Percentiles rank a stretch among this genome's conserved stretches.
phyloP scores from a whole-genome alignment of 2,113 vertebrate genomes.

The Acinonyx jubatus region DNA sequence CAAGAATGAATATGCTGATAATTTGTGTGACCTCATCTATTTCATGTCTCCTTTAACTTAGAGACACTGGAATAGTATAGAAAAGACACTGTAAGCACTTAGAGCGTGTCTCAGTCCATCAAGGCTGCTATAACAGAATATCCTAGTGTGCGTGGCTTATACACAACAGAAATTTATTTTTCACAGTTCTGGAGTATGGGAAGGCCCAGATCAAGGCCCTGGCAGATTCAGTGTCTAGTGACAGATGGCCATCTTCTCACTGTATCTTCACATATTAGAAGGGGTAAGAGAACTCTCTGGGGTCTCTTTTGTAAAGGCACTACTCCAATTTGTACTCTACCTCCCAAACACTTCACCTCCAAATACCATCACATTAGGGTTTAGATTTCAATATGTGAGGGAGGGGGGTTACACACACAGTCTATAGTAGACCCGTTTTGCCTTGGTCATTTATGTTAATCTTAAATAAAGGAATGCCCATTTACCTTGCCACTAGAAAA shows the following conservation, averaged over 20 bases:
- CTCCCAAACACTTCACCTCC: background rate
- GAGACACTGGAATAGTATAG: background rate
- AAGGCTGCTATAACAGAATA: background rate
- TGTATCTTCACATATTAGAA: background rate
- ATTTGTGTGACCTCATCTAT: background rate
- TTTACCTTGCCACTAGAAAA: background rate
- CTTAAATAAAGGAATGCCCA: background rate
- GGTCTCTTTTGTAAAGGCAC: background rate
- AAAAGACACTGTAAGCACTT: background rate
- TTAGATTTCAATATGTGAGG: background rate
- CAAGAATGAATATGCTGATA: background rate
- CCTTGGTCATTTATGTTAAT: background rate
- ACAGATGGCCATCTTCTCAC: background rate
- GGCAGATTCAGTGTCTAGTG: background rate
- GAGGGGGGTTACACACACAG: background rate
- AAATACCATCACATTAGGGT: background rate
- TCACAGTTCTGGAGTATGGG: background rate
- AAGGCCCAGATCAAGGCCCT: background rate
- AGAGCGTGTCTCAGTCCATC: background rate
- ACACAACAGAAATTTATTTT: background rate
- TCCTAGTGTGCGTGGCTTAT: background rate
- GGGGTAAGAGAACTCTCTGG: background rate
- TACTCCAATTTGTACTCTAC: background rate
- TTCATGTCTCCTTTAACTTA: background rate
- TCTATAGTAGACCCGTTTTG: background rate